These are phyloP conservation scores for Solea senegalensis DNA, from an alignment of 2,113 vertebrate species.

Conservation along the genomic window DNA sequence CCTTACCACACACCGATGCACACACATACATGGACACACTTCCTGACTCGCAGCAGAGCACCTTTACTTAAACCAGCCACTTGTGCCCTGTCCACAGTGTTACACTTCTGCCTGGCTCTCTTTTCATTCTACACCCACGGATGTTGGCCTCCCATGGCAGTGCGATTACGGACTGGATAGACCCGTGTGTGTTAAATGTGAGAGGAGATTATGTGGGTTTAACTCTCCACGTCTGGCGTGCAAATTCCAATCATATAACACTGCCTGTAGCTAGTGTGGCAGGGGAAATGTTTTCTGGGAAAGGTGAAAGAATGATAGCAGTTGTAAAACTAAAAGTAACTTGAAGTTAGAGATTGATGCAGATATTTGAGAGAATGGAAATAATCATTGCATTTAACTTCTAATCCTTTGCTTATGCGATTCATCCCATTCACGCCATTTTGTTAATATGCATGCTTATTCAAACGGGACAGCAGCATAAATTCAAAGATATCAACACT, in stretches of 20 bases:
- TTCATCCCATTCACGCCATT: slow-evolving; percentile 37
- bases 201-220: slow-evolving; percentile 93
- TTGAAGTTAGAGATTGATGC: slow-evolving; percentile 1
- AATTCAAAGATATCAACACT: slow-evolving; percentile 19
- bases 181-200: slow-evolving; percentile 85
- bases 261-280: slow-evolving; percentile 69
- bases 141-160: slow-evolving; percentile 84
- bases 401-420: slow-evolving; percentile 43
- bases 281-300: slow-evolving; percentile 26
- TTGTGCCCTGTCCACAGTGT: slow-evolving; percentile 51
- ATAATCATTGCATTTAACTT: slow-evolving; percentile 67
- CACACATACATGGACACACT: neutral
- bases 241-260: slow-evolving; percentile 86
- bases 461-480: slow-evolving; percentile 22
- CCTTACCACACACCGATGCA: slow-evolving; percentile 21
- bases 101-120: slow-evolving; percentile 20
- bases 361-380: slow-evolving; percentile 17
- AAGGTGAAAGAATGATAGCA: neutral
- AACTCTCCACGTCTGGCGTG: slow-evolving; percentile 87
- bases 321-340: slow-evolving; percentile 60
- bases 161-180: slow-evolving; percentile 81
- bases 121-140: slow-evolving; percentile 31
- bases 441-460: slow-evolving; percentile 32
- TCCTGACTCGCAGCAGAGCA: slow-evolving; percentile 34
- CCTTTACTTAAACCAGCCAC: slow-evolving; percentile 50